Percentiles rank a stretch among this genome's conserved stretches.
These are phyloP conservation scores for Tipula vernalis DNA, from an alignment of 2,888 invertebrate genomes.

Conservation along the genomic window DNA sequence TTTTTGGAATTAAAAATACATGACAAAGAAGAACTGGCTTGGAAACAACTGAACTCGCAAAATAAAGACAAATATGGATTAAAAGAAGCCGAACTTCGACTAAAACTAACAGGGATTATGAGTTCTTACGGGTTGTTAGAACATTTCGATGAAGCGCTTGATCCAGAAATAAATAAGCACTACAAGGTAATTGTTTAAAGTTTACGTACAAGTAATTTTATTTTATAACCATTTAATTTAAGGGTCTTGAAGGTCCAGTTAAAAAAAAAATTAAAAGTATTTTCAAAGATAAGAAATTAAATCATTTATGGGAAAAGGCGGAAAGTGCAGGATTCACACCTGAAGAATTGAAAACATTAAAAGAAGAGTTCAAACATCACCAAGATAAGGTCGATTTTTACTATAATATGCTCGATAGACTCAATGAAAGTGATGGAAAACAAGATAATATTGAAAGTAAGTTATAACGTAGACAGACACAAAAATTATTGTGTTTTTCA, in stretches of 20 bases:
- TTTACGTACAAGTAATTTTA: too few species aligned
- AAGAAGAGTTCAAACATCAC: slow-evolving; percentile 83
- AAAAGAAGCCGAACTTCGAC: slow-evolving; percentile 66
- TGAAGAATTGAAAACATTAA: slow-evolving; percentile 67
- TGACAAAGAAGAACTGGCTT: slow-evolving; percentile 80
- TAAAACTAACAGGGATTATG: slow-evolving; percentile 72
- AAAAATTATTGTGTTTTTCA: too few species aligned
- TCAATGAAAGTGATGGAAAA: slow-evolving; percentile 46
- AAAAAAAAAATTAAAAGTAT: slow-evolving; percentile 55
- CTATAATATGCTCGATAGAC: slow-evolving; percentile 60
- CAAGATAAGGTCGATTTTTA: slow-evolving; percentile 89
- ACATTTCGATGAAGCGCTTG: slow-evolving; percentile 59
- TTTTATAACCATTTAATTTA: neutral
- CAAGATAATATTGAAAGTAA: slow-evolving; percentile 53
- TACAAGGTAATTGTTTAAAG: slow-evolving; percentile 22
- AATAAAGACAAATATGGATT: slow-evolving; percentile 78
- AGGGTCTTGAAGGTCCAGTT: slow-evolving; percentile 31
- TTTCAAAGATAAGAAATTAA: slow-evolving; percentile 82
- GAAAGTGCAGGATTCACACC: slow-evolving; percentile 75
- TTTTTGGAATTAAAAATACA: slow-evolving; percentile 83
- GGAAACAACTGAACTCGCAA: slow-evolving; percentile 69
- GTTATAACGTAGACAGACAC: slow-evolving; percentile 19
- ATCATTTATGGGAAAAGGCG: slow-evolving; percentile 81
- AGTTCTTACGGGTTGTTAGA: slow-evolving; percentile 66
- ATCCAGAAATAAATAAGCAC: slow-evolving; percentile 37